phyloP scores from a whole-genome alignment of 2,797 vertebrate species.

The Acipenser ruthenus region DNA sequence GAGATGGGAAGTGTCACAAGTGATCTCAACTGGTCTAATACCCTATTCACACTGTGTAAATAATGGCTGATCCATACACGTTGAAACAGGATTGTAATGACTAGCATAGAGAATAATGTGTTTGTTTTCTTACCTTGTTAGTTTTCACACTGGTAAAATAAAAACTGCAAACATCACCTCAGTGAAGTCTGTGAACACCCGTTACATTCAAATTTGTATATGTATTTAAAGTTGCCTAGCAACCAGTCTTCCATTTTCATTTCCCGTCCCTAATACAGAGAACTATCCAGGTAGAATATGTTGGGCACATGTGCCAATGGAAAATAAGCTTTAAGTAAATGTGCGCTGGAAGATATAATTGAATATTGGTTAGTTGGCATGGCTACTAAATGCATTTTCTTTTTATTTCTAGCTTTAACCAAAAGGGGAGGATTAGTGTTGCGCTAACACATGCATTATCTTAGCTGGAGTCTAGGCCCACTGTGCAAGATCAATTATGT shows the following conservation, averaged over 20 bases:
- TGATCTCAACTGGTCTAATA: too few relatives aligned
- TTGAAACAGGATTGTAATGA: too few relatives aligned
- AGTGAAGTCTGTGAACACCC: too few relatives aligned
- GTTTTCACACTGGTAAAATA: too few relatives aligned
- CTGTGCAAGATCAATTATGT: too few relatives aligned
- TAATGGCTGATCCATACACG: too few relatives aligned
- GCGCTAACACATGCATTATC: neutral
- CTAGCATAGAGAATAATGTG: too few relatives aligned
- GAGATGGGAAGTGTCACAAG: too few relatives aligned
- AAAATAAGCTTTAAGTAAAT: neutral
- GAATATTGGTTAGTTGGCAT: neutral
- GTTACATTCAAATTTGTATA: too few relatives aligned
- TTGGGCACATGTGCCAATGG: neutral
- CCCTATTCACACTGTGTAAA: too few relatives aligned
- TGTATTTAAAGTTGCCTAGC: slow-evolving; percentile 24
- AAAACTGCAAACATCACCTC: too few relatives aligned
- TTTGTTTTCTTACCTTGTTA: too few relatives aligned
- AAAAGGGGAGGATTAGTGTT: neutral
- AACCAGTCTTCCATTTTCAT: slow-evolving; percentile 22
- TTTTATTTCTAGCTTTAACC: neutral
- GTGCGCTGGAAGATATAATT: neutral
- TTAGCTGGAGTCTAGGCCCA: neutral
- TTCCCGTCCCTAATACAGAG: slow-evolving; percentile 25
- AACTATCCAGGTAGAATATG: neutral
- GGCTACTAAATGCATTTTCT: neutral